Conservation (phyloP, 2,797 vertebrate species). For the Clarias laeviceps region DNA sequence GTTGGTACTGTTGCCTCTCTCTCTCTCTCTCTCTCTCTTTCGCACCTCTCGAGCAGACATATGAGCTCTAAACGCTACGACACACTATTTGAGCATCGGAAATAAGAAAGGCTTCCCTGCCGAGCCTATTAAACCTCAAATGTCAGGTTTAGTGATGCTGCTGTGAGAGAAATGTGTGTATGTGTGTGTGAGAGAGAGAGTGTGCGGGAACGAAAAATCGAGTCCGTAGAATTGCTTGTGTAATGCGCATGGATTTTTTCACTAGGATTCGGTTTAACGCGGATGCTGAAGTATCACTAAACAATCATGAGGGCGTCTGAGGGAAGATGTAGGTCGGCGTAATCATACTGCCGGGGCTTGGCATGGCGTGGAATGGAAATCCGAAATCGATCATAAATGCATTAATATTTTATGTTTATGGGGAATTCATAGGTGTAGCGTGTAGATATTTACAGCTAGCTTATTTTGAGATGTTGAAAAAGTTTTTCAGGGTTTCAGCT, state of each 20-base stretch:
- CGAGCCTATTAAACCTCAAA: conserved; percentile 9
- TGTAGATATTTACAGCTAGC: background rate
- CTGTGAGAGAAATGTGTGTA: conserved; percentile 1
- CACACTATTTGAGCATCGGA: conserved; percentile 11
- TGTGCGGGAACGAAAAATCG: background rate
- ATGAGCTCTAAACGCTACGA: conserved; percentile 8
- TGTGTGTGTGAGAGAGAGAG: background rate
- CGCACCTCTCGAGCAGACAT: background rate
- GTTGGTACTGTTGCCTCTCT: background rate
- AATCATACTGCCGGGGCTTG: background rate
- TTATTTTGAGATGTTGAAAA: background rate
- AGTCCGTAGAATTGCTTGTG: conserved; percentile 1
- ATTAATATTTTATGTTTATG: background rate
- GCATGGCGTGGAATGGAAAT: background rate
- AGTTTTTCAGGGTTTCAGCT: background rate
- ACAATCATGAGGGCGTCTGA: background rate
- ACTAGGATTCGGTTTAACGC: background rate
- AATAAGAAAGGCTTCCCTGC: conserved; percentile 20
- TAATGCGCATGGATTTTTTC: background rate
- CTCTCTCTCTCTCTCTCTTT: background rate
- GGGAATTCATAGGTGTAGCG: background rate
- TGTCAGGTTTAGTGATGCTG: conserved; percentile 16
- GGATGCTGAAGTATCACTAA: too few relatives aligned
- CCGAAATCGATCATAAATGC: background rate
- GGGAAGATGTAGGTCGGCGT: background rate